Evolutionary conservation across 2,113 vertebrate species (phyloP).

Genomic region (Nipponia nippon): DNA sequence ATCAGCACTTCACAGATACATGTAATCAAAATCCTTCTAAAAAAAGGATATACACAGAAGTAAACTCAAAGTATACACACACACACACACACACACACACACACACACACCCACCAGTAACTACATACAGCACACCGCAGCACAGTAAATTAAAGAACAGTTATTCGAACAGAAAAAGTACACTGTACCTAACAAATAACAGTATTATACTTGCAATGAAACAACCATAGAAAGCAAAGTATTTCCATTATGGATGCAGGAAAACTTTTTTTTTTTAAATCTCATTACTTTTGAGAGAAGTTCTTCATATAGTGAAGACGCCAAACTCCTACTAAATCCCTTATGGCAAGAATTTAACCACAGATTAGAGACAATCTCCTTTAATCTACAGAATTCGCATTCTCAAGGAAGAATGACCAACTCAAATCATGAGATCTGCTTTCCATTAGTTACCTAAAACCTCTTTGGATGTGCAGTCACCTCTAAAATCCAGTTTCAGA

Average conservation of each 20-base stretch:
- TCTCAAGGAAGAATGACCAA: neutral
- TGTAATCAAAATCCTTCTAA: neutral
- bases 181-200: neutral
- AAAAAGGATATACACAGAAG: neutral
- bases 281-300: neutral
- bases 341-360: neutral
- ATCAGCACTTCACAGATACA: neutral
- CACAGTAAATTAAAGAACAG: neutral
- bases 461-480: neutral
- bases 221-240: neutral
- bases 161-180: neutral
- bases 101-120: neutral
- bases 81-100: fast-evolving
- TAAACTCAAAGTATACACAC: neutral
- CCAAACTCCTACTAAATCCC: neutral
- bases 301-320: neutral
- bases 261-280: neutral
- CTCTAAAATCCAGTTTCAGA: neutral
- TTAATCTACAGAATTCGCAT: neutral
- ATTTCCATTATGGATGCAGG: neutral
- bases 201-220: neutral
- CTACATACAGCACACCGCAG: neutral
- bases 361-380: neutral
- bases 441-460: neutral
- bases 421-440: neutral